Evolutionary conservation across 92 coral and sea anemone species (phyloP).

Genomic region (Zoanthus gigantus): DNA sequence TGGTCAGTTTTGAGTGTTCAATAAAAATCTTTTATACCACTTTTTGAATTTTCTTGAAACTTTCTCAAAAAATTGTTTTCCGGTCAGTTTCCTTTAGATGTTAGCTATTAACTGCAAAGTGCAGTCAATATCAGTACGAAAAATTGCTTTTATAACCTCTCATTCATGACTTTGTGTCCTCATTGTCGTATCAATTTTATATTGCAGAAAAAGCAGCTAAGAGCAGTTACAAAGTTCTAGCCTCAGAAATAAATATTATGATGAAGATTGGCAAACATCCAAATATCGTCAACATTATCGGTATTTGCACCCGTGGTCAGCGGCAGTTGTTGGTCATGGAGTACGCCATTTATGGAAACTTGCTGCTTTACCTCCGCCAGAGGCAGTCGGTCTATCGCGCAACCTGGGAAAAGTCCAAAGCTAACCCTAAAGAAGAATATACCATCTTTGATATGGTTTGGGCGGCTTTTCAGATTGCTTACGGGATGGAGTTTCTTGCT

Average conservation of each 20-base stretch:
- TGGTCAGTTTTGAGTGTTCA: too few species aligned
- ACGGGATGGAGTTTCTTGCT: conserved; percentile 89
- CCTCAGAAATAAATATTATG: conserved; percentile 80
- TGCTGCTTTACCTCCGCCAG: conserved; percentile 72
- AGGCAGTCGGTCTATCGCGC: conserved; percentile 73
- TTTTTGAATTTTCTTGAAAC: too few species aligned
- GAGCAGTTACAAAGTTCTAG: conserved; percentile 79
- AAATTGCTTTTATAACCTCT: not conserved
- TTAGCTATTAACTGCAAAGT: not conserved
- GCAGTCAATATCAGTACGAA: not conserved
- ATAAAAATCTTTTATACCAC: too few species aligned
- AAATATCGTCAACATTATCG: conserved; percentile 88
- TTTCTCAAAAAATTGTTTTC: too few species aligned
- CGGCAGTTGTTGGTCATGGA: conserved; percentile 81
- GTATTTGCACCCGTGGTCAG: conserved; percentile 85
- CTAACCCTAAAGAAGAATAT: conserved; percentile 78
- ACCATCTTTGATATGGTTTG: conserved; percentile 80
- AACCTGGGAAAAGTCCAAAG: conserved; percentile 74
- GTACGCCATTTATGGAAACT: conserved; percentile 83
- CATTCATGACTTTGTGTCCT: not conserved
- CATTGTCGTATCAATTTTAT: not conserved
- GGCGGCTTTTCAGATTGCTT: conserved; percentile 75
- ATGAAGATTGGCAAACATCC: conserved; percentile 83
- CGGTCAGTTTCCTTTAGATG: too few species aligned
- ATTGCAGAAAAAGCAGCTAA: conserved; percentile 72